phyloP scores from a whole-genome alignment of 2,888 invertebrate species.

The Orthonychiurus folsomi region DNA sequence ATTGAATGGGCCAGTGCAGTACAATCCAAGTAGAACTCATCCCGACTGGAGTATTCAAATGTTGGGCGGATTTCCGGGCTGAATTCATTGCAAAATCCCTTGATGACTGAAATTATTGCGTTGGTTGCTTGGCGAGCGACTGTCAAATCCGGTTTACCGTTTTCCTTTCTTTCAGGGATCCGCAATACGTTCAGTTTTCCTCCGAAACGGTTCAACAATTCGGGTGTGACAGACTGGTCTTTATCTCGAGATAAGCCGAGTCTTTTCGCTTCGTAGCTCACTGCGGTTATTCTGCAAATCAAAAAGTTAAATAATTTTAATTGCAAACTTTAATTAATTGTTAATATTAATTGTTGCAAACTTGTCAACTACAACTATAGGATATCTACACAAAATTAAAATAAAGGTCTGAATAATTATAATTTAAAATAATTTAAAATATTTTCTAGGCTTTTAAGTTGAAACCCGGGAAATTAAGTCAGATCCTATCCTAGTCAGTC shows the following conservation, averaged over 20 bases:
- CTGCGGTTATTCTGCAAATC: conserved; percentile 6
- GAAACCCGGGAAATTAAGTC: no score
- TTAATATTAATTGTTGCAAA: no score
- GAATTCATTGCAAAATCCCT: neutral
- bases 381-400: no score
- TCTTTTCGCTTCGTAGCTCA: conserved; percentile 8
- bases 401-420: no score
- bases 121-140: neutral
- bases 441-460: no score
- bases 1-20: neutral
- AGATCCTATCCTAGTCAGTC: no score
- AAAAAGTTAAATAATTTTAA: neutral
- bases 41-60: neutral
- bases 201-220: no score
- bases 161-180: neutral
- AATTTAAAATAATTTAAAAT: no score
- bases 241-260: neutral
- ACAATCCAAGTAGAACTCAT: conserved; percentile 11
- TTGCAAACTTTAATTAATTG: no score
- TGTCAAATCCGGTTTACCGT: neutral
- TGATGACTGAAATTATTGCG: neutral
- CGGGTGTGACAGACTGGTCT: neutral
- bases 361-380: no score
- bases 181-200: no score
- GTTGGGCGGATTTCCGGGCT: neutral